A percentile compares a stretch with the other conserved stretches of the same genome.
phyloP scores from a whole-genome alignment of 2,888 invertebrate species.

The Drosophila atripex region DNA sequence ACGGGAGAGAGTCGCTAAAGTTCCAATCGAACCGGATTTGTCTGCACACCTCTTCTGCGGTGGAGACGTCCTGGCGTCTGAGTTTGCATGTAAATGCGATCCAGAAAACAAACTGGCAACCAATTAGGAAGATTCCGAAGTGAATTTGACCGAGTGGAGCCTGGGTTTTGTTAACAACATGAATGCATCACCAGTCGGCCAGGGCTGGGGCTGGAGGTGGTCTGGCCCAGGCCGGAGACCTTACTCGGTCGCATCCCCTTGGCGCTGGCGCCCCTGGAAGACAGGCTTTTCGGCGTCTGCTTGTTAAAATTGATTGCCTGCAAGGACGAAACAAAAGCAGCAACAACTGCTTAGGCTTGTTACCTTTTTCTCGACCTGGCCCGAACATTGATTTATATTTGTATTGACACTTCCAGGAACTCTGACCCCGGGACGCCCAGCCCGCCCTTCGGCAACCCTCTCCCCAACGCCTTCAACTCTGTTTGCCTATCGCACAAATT shows the following conservation, averaged over 20 bases:
- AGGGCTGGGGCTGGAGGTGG: background rate
- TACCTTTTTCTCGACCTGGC: conserved; percentile 51
- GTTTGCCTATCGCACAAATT: conserved; percentile 61
- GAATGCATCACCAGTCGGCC: conserved; percentile 30
- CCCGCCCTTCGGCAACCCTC: background rate
- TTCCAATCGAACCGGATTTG: background rate
- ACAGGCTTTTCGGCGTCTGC: conserved; percentile 31
- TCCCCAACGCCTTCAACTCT: conserved; percentile 10
- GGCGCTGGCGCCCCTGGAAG: conserved; percentile 15
- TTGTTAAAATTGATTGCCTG: conserved; percentile 73
- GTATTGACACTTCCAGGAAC: conserved; percentile 68
- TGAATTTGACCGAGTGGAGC: conserved; percentile 13
- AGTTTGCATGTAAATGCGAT: conserved; percentile 7
- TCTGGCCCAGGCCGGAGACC: too few species aligned
- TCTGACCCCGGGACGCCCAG: conserved; percentile 5
- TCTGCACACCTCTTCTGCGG: conserved; percentile 1
- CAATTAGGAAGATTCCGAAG: conserved; percentile 37
- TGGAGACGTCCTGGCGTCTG: background rate
- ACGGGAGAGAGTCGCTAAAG: background rate
- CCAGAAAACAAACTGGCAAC: conserved; percentile 27
- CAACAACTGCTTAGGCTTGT: conserved; percentile 42
- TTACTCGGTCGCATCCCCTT: background rate
- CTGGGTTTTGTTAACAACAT: conserved; percentile 37
- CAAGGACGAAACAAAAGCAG: conserved; percentile 17
- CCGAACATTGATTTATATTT: conserved; percentile 73